These are phyloP conservation scores for Glaucopsyche alexis DNA, from an alignment of 2,888 invertebrate species.

Conservation along the genomic window DNA sequence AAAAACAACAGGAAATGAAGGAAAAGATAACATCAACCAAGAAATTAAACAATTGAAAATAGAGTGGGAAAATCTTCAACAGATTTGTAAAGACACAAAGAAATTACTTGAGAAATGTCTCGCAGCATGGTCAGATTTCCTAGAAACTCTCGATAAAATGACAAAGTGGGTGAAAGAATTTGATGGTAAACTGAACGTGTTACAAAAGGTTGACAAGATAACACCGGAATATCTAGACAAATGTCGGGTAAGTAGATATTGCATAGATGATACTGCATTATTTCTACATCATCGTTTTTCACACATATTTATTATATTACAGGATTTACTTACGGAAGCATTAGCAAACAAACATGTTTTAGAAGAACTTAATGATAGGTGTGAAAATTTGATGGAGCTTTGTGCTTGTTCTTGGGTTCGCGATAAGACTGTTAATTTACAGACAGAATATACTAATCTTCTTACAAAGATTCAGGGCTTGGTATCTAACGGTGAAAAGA, in stretches of 20 bases:
- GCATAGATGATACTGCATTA: neutral
- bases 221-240: slow-evolving; percentile 88
- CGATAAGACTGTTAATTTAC: slow-evolving; percentile 91
- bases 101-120: slow-evolving; percentile 87
- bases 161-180: slow-evolving; percentile 87
- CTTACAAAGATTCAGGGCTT: slow-evolving; percentile 89
- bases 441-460: slow-evolving; percentile 89
- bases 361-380: slow-evolving; percentile 92
- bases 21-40: slow-evolving; percentile 88
- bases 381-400: slow-evolving; percentile 91
- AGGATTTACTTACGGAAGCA: slow-evolving; percentile 87
- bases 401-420: slow-evolving; percentile 92
- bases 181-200: slow-evolving; percentile 82
- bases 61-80: slow-evolving; percentile 91
- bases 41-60: slow-evolving; percentile 89
- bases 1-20: slow-evolving; percentile 89
- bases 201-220: slow-evolving; percentile 86
- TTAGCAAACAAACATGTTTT: slow-evolving; percentile 86
- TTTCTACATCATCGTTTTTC: neutral
- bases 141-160: slow-evolving; percentile 85
- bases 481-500: slow-evolving; percentile 93
- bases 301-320: slow-evolving; percentile 38
- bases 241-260: slow-evolving; percentile 81
- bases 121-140: slow-evolving; percentile 90
- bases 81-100: slow-evolving; percentile 87